Evolutionary conservation across 2,888 invertebrate species (phyloP).

Genomic region (Coronaproctus castanopsis): DNA sequence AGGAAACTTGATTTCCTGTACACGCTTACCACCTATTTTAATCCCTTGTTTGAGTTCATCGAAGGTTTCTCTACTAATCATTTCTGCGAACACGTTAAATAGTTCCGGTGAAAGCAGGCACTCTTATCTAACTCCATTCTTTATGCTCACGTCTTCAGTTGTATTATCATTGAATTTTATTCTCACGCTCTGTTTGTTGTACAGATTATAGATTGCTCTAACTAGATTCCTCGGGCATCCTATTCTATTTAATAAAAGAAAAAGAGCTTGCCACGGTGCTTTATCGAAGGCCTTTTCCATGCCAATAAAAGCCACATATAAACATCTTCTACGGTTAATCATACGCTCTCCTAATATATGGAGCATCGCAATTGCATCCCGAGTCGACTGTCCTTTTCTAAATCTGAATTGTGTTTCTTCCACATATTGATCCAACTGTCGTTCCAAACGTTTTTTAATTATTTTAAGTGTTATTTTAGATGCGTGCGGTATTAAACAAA

Average conservation of each 20-base stretch:
- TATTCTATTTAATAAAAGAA: neutral
- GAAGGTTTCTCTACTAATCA: neutral
- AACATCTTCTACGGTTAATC: neutral
- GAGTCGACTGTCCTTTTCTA: neutral
- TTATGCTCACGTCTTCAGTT: neutral
- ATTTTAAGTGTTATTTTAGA: neutral
- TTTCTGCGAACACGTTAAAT: neutral
- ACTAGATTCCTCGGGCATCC: neutral
- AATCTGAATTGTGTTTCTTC: neutral
- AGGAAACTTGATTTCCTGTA: neutral
- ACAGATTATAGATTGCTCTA: neutral
- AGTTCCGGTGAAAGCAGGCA: neutral
- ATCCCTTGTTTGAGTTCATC: neutral
- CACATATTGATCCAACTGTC: neutral
- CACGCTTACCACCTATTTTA: neutral
- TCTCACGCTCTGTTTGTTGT: neutral
- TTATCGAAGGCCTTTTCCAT: neutral
- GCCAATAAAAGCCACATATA: neutral
- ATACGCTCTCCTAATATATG: neutral
- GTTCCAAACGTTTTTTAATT: neutral
- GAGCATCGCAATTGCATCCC: neutral
- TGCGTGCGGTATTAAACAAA: neutral
- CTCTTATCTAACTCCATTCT: neutral
- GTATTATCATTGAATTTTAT: neutral
- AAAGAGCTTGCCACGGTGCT: neutral